Conservation (phyloP, 1,140 invertebrate genomes). For the Philaenus spumarius region DNA sequence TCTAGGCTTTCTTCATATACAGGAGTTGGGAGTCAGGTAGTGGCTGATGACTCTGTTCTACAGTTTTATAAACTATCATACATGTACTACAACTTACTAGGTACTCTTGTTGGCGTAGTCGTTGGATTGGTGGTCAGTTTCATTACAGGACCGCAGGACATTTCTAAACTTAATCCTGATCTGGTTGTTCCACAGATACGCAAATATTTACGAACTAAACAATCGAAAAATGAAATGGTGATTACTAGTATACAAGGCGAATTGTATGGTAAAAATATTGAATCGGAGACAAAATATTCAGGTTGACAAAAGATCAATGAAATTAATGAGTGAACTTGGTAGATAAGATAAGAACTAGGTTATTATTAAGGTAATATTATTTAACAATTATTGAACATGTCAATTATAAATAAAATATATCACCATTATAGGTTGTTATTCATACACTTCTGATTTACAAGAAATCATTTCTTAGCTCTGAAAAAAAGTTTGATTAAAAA, state of each 20-base stretch:
- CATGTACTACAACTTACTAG: conserved; percentile 62
- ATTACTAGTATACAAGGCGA: no score
- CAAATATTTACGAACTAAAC: neutral
- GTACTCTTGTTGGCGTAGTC: conserved; percentile 50
- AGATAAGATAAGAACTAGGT: no score
- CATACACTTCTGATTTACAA: no score
- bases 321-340: no score
- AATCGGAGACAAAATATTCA: no score
- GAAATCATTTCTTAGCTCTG: no score
- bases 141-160: conserved; percentile 53
- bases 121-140: conserved; percentile 60
- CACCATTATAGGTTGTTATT: no score
- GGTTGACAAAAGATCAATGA: no score
- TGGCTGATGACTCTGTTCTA: conserved; percentile 49
- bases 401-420: no score
- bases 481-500: no score
- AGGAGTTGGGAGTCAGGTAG: neutral
- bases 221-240: neutral
- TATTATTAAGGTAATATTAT: no score
- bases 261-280: neutral
- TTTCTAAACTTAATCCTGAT: neutral
- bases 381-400: no score
- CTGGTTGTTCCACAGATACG: neutral
- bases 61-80: conserved; percentile 60
- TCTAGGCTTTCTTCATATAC: neutral